Percentiles rank a stretch among this genome's conserved stretches.
Evolutionary conservation across 2,113 vertebrate species (phyloP).

Genomic region (Aix galericulata): DNA sequence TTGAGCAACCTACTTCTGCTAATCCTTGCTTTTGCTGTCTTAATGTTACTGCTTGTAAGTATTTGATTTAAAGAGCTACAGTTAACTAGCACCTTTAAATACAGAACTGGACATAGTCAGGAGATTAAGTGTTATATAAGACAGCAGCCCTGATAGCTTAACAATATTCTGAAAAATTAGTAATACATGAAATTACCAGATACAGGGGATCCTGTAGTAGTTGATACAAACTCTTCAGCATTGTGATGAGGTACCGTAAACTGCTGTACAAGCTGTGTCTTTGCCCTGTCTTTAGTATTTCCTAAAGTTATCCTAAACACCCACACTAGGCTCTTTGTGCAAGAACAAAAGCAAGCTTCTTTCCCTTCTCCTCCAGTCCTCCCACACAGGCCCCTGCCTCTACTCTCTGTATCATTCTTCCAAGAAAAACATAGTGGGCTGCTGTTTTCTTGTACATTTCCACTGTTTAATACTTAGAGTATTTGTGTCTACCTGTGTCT

Average conservation of each 20-base stretch:
- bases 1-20: not conserved
- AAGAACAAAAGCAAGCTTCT: not conserved
- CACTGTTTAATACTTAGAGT: not conserved
- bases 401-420: not conserved
- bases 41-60: not conserved
- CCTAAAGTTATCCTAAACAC: not conserved
- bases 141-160: not conserved
- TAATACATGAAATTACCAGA: not conserved
- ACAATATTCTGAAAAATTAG: not conserved
- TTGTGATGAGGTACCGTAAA: not conserved
- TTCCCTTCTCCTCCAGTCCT: not conserved
- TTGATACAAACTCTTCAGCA: not conserved
- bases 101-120: not conserved
- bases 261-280: not conserved
- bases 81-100: not conserved
- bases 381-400: not conserved
- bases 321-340: not conserved
- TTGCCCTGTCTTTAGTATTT: not conserved
- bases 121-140: not conserved
- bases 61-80: not conserved
- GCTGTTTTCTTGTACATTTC: not conserved
- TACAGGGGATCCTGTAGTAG: not conserved
- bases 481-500: not conserved
- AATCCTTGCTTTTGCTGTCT: not conserved
- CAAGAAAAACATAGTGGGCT: not conserved